Conservation (phyloP, 2,797 vertebrate genomes). For the Hapalemur alaotrensis region DNA sequence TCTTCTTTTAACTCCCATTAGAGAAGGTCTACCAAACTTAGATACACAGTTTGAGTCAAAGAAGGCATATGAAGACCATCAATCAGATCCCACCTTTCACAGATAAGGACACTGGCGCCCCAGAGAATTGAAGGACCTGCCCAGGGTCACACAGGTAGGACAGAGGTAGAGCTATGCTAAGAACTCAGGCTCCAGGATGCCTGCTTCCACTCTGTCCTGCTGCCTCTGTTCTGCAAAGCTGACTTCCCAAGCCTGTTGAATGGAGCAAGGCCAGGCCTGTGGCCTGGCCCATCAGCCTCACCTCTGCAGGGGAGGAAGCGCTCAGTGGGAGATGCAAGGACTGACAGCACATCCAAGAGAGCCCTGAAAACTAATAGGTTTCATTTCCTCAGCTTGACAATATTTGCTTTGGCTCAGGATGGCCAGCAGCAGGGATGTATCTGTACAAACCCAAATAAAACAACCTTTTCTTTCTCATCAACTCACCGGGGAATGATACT, state of each 20-base stretch:
- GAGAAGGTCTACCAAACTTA: background rate
- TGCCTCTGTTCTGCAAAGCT: background rate
- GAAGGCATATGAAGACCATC: background rate
- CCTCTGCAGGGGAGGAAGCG: background rate
- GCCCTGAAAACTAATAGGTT: background rate
- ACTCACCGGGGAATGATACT: background rate
- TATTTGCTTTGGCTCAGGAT: conserved; percentile 33
- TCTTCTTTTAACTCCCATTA: background rate
- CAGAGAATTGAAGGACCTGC: background rate
- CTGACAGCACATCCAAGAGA: background rate
- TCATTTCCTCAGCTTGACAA: conserved; percentile 16
- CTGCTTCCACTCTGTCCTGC: background rate
- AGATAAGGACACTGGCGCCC: background rate
- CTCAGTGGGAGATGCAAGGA: background rate
- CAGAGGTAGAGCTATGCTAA: background rate
- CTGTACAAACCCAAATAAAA: conserved; percentile 48
- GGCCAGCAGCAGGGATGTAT: conserved; percentile 1
- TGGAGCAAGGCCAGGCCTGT: background rate
- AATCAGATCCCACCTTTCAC: background rate
- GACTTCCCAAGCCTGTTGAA: background rate
- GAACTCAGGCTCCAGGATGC: background rate
- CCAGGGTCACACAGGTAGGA: background rate
- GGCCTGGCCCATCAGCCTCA: background rate
- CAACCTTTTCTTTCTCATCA: conserved; percentile 36
- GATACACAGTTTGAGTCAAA: background rate